Evolutionary conservation across 1,140 invertebrate genomes (phyloP).

Genomic region (Hylaeus volcanicus): DNA sequence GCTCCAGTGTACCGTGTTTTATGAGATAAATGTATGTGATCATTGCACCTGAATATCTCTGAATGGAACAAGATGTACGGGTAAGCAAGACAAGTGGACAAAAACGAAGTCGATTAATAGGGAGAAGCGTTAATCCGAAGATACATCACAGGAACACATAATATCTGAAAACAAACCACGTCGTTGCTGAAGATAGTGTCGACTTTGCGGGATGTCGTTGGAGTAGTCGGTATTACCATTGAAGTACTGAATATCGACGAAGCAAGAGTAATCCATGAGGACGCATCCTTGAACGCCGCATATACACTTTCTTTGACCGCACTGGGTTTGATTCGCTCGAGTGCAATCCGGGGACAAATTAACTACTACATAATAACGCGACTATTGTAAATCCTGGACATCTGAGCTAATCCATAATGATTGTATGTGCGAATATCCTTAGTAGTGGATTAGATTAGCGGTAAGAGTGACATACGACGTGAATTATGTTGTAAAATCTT

Average conservation of each 20-base stretch:
- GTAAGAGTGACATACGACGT: no score
- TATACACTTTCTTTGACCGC: conserved; percentile 81
- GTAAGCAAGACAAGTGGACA: background rate
- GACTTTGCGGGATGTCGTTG: conserved; percentile 78
- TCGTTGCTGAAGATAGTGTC: conserved; percentile 74
- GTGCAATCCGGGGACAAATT: conserved; percentile 78
- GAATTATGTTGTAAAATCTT: background rate
- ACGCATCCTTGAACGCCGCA: conserved; percentile 84
- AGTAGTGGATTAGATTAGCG: conserved; percentile 29
- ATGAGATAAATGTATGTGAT: background rate
- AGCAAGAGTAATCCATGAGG: conserved; percentile 84
- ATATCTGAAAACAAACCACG: conserved; percentile 77
- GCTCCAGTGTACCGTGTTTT: background rate
- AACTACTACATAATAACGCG: conserved; percentile 79
- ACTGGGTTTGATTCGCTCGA: conserved; percentile 75
- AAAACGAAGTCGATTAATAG: background rate
- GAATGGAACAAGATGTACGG: no score
- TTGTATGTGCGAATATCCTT: background rate
- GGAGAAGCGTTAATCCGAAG: conserved; percentile 36
- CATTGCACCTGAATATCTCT: background rate
- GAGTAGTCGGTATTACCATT: conserved; percentile 88
- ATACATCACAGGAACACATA: conserved; percentile 72
- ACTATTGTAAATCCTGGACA: conserved; percentile 62
- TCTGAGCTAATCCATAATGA: conserved; percentile 43
- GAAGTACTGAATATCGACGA: conserved; percentile 85